Evolutionary conservation across 2,888 invertebrate species (phyloP).

Genomic region (Strigamia maritima): DNA sequence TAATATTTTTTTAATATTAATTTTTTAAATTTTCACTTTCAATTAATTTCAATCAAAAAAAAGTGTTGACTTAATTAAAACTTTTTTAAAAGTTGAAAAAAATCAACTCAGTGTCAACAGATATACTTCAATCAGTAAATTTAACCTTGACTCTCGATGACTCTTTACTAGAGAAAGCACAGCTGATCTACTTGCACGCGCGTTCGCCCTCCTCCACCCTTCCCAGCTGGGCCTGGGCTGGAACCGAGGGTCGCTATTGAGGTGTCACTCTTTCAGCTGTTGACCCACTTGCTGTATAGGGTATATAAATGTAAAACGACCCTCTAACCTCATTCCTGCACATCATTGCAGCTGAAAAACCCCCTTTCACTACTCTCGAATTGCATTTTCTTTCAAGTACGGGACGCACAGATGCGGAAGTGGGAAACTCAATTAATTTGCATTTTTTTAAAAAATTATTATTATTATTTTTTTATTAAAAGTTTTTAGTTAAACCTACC

Average conservation of each 20-base stretch:
- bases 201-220: not conserved
- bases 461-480: not conserved
- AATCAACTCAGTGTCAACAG: not conserved
- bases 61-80: not conserved
- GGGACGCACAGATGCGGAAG: not conserved
- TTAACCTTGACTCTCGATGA: conserved; percentile 25
- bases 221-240: not conserved
- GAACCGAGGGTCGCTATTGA: not conserved
- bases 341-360: not conserved
- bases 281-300: not conserved
- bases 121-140: conserved; percentile 23
- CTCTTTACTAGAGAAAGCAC: conserved; percentile 19
- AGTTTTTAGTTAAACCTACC: conserved; percentile 54
- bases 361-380: not conserved
- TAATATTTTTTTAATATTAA: too few relatives aligned
- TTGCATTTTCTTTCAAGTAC: too few relatives aligned
- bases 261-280: not conserved
- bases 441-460: too few relatives aligned
- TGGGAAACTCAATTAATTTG: too few relatives aligned
- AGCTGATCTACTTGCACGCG: conserved; percentile 32
- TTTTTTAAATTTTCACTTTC: not conserved
- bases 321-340: not conserved
- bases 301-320: not conserved
- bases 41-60: not conserved
- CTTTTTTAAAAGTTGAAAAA: not conserved